Conservation (phyloP, 2,888 invertebrate species). For the Augochlorella aurata region DNA sequence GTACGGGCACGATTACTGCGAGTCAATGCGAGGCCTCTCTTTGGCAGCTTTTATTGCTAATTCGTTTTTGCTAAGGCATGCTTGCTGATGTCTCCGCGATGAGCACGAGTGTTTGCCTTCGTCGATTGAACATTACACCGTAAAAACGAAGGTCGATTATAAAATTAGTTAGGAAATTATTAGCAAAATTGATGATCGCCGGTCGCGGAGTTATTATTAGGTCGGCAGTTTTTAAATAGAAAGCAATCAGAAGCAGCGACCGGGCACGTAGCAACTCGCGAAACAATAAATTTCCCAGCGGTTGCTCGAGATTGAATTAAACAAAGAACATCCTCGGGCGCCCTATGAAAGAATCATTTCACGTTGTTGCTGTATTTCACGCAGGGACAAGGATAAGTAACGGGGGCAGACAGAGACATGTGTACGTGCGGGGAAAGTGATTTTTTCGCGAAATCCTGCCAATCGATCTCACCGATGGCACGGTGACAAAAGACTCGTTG, state of each 20-base stretch:
- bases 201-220: too few relatives aligned
- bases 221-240: too few relatives aligned
- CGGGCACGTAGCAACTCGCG: background rate
- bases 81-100: slow-evolving; percentile 2
- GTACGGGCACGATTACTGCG: background rate
- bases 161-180: too few relatives aligned
- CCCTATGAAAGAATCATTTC: slow-evolving; percentile 42
- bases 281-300: background rate
- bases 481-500: slow-evolving; percentile 42
- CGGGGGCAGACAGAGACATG: slow-evolving; percentile 14
- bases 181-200: too few relatives aligned
- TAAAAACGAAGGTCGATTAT: too few relatives aligned
- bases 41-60: slow-evolving; percentile 3
- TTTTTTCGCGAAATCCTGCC: slow-evolving; percentile 56
- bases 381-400: slow-evolving; percentile 46
- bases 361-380: slow-evolving; percentile 52
- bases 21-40: background rate
- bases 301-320: slow-evolving; percentile 11
- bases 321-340: slow-evolving; percentile 1
- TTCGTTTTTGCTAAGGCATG: slow-evolving; percentile 13
- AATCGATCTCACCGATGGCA: slow-evolving; percentile 52
- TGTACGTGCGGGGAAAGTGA: slow-evolving; percentile 47
- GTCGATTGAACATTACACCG: background rate
- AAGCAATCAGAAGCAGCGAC: background rate
- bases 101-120: slow-evolving; percentile 23